A percentile compares a stretch with the other conserved stretches of the same genome.
Evolutionary conservation across 2,888 invertebrate genomes (phyloP).

Genomic region (Lamellibrachia columna): DNA sequence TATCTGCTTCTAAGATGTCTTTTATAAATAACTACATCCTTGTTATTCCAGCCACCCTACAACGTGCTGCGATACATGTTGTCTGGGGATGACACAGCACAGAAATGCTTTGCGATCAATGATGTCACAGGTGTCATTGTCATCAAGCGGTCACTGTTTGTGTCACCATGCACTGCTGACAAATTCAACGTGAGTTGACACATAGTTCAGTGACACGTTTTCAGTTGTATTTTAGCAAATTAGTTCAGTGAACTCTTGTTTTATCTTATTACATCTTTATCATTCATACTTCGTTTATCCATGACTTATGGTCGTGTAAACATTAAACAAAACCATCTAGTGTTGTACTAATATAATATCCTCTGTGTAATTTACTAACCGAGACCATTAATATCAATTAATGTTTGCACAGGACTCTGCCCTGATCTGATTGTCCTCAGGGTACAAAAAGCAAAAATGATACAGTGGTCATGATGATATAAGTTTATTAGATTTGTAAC

Average conservation of each 20-base stretch:
- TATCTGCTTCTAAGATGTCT: no score
- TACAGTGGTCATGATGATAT: no score
- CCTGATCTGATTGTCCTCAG: neutral
- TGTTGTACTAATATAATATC: neutral
- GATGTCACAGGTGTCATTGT: conserved; percentile 32
- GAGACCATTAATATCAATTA: neutral
- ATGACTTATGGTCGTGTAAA: neutral
- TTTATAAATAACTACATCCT: neutral
- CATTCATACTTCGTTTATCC: neutral
- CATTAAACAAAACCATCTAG: neutral
- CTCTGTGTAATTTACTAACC: neutral
- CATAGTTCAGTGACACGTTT: neutral
- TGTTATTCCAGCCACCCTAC: conserved; percentile 45
- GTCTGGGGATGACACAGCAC: conserved; percentile 51
- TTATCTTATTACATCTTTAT: neutral
- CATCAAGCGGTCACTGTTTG: conserved; percentile 41
- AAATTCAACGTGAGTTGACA: conserved; percentile 35
- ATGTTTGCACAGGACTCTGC: neutral
- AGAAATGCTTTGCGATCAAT: conserved; percentile 50
- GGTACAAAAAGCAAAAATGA: neutral
- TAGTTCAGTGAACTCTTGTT: neutral
- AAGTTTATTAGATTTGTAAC: no score
- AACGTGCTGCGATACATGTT: conserved; percentile 51
- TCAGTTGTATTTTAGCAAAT: neutral
- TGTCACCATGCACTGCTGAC: conserved; percentile 38